These are phyloP conservation scores for Perithous albicinctus DNA, from an alignment of 2,888 invertebrate genomes.

Conservation along the genomic window DNA sequence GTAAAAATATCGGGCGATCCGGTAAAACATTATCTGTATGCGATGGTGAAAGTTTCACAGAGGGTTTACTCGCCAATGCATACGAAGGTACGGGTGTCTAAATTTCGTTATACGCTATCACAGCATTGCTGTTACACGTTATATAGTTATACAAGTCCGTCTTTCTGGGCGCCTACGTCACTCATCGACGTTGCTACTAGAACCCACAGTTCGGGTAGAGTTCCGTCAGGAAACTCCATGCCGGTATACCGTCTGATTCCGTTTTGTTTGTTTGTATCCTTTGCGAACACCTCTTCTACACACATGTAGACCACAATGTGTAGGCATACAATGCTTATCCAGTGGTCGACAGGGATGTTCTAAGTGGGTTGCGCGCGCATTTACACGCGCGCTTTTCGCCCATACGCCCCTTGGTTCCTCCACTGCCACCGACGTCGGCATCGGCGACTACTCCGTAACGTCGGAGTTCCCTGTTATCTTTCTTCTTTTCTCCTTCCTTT, in stretches of 20 bases:
- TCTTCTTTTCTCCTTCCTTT: conserved; percentile 14
- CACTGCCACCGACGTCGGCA: conserved; percentile 50
- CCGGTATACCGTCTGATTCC: neutral
- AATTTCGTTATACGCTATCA: neutral
- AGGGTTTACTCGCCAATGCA: neutral
- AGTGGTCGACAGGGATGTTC: conserved; percentile 7
- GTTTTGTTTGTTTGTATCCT: conserved; percentile 16
- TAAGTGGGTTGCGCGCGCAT: conserved; percentile 30
- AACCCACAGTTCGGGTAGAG: neutral
- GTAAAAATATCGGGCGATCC: no score
- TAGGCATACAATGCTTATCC: neutral
- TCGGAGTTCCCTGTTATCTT: conserved; percentile 46
- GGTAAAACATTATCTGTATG: no score
- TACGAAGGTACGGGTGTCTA: neutral
- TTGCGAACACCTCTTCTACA: neutral
- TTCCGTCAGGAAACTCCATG: neutral
- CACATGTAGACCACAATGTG: neutral
- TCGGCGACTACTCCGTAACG: conserved; percentile 63
- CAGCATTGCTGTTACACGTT: neutral
- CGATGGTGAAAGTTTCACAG: no score
- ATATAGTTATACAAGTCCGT: neutral
- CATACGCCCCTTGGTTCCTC: neutral
- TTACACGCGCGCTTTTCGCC: conserved; percentile 30
- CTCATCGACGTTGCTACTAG: neutral
- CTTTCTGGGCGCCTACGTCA: conserved; percentile 32